Base-by-base conservation (phyloP, 2,113 vertebrate species). In the Microtus richardsoni region DNA sequence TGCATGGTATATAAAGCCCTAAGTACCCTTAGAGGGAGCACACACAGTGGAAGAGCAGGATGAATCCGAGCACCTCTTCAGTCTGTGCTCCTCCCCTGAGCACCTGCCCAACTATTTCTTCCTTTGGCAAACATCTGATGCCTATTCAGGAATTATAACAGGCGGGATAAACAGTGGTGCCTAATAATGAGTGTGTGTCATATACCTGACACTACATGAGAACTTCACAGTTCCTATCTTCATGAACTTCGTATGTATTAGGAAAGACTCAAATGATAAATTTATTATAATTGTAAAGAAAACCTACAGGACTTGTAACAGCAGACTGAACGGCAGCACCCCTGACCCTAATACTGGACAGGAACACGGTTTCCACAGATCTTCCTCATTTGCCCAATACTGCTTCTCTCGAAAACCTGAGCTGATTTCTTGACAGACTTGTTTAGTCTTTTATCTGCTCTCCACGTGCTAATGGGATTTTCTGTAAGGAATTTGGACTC, bases 401-500 rank as follows among this genome's bases (percentile, higher is more conserved):
- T 33, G 13, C 19, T 74, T 70, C 60, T 70, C 70, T 74, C 16
- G 22, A 36, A 74, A 74, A 77, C 11, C 11, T 11, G 5, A n/a
- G 12, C 26, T 47, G 0, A n/a, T 49, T 21, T 13, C 49, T 2
- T 2, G 52, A 0, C 0, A 28, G 49, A 7, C 3, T 62, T 39
- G 7, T 36, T 77, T 41, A 82, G n/a, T 30, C 26, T 78, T 36
- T 54, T 83, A 12, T 30, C 33, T 79, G 49, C 47, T 93, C 14
- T 39, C 73, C 36, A 21, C 5, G 4, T 66, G 70, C 77, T 93
- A 30, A 22, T 24, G 0, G 22, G 26, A 3, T 78, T 14, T 74
- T 62, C 13, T 11, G 17, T 30, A 28, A 62, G 13, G 28, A 93
- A 19, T 26, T 7, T 49, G 10, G 3, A 41, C 70, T 12, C 73